Conservation (phyloP, 2,797 vertebrate species). For the Crenichthys baileyi region DNA sequence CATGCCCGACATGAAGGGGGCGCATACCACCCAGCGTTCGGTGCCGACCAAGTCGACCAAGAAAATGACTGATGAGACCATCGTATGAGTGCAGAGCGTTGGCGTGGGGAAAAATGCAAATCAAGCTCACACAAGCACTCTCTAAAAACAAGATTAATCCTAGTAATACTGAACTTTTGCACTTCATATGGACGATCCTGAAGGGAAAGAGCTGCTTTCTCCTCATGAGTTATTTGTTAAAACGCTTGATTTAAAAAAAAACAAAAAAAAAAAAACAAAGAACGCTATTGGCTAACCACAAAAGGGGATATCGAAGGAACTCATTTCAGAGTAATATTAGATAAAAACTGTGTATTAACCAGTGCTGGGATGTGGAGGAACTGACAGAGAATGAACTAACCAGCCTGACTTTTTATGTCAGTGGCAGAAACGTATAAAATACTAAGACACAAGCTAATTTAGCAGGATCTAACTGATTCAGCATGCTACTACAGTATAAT, state of each 20-base stretch:
- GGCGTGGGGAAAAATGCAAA: conserved; percentile 63
- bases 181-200: conserved; percentile 76
- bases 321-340: conserved; percentile 61
- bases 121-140: conserved; percentile 56
- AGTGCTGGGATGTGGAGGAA: conserved; percentile 49
- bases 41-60: conserved; percentile 90
- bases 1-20: conserved; percentile 86
- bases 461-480: conserved; percentile 79
- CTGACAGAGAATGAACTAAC: conserved; percentile 61
- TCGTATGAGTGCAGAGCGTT: conserved; percentile 86
- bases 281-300: conserved; percentile 57
- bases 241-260: conserved; percentile 69
- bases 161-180: conserved; percentile 73
- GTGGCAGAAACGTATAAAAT: conserved; percentile 68
- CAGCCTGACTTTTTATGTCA: conserved; percentile 54
- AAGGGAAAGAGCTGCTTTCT: conserved; percentile 48
- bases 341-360: conserved; percentile 45
- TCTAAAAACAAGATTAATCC: conserved; percentile 66
- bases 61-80: conserved; percentile 93
- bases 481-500: conserved; percentile 82
- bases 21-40: conserved; percentile 85
- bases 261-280: conserved; percentile 63
- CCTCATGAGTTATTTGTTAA: conserved; percentile 61
- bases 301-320: conserved; percentile 63
- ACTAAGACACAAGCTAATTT: conserved; percentile 78